These are phyloP conservation scores for Pagrus major DNA, from an alignment of 2,113 vertebrate genomes.

Conservation along the genomic window DNA sequence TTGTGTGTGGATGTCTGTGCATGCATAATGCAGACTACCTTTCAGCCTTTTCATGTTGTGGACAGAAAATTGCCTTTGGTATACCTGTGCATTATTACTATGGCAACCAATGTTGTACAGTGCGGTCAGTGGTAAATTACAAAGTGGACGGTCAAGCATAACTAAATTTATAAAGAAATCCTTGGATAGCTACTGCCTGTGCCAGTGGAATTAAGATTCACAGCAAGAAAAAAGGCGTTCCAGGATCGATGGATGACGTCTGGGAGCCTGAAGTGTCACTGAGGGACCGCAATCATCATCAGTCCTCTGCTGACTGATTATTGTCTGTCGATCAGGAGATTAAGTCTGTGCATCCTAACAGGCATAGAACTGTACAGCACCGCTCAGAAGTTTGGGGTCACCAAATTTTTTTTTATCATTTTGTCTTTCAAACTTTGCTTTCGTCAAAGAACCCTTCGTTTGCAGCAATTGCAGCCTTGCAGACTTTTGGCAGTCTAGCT, in stretches of 20 bases:
- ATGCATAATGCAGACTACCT: conserved; percentile 5
- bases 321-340: background rate
- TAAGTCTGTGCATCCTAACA: background rate
- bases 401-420: too few species aligned
- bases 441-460: too few species aligned
- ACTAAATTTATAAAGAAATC: background rate
- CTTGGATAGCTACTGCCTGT: background rate
- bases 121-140: background rate
- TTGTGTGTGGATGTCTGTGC: background rate
- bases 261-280: conserved; percentile 22
- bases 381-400: too few species aligned
- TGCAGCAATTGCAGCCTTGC: too few species aligned
- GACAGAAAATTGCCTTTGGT: conserved; percentile 20
- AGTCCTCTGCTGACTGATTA: conserved; percentile 25
- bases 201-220: conserved; percentile 20
- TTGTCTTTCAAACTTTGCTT: too few species aligned
- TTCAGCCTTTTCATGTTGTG: background rate
- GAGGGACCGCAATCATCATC: conserved; percentile 31
- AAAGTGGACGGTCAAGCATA: background rate
- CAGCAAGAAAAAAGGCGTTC: background rate
- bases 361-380: too few species aligned
- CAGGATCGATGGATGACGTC: conserved; percentile 24
- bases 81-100: conserved; percentile 36
- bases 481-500: too few species aligned
- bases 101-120: conserved; percentile 40